Conservation (phyloP, 2,797 vertebrate genomes). For the Avahi laniger region DNA sequence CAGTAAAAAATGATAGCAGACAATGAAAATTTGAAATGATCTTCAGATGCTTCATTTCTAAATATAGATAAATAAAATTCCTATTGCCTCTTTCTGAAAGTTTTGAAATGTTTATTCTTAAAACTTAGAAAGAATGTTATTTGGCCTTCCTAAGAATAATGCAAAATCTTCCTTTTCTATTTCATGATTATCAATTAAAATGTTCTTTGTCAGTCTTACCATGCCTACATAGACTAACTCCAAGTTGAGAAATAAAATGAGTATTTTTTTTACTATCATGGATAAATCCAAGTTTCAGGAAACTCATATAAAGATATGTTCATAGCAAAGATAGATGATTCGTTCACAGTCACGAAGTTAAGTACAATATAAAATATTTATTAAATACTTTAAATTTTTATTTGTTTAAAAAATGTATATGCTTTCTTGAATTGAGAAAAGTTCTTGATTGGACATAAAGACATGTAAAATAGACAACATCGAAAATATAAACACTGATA, state of each 20-base stretch:
- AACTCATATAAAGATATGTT: not conserved
- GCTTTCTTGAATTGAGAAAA: not conserved
- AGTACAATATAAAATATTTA: not conserved
- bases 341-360: not conserved
- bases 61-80: not conserved
- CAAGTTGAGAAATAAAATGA: not conserved
- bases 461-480: not conserved
- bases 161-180: not conserved
- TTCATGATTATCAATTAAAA: not conserved
- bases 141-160: not conserved
- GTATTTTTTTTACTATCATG: not conserved
- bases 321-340: not conserved
- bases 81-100: not conserved
- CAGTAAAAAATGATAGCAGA: not conserved
- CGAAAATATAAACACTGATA: not conserved
- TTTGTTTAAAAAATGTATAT: not conserved
- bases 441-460: not conserved
- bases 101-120: not conserved
- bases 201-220: not conserved
- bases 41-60: not conserved
- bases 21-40: not conserved
- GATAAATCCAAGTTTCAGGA: not conserved
- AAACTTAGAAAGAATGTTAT: not conserved
- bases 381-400: not conserved
- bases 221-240: not conserved